Conservation (phyloP, 2,113 vertebrate species). For the Toxostoma redivivum region DNA sequence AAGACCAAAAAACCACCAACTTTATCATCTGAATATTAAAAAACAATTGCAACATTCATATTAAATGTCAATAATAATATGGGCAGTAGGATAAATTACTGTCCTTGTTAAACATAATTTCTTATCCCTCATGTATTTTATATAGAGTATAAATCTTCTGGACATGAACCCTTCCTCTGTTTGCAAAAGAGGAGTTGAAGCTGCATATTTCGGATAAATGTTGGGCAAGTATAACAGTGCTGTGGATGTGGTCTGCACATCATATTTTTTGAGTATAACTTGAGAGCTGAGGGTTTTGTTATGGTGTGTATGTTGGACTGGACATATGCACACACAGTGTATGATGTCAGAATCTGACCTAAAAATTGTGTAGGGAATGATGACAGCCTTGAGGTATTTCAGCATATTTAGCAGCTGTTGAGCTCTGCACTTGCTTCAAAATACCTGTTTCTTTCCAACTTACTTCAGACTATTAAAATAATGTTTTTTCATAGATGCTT, state of each 20-base stretch:
- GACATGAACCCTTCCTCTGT: not conserved
- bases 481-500: not conserved
- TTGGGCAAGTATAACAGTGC: not conserved
- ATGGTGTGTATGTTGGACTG: not conserved
- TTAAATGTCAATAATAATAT: not conserved
- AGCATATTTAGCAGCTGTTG: not conserved
- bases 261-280: not conserved
- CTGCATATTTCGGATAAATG: not conserved
- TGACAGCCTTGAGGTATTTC: not conserved
- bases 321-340: not conserved
- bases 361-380: not conserved
- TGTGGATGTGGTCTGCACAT: not conserved
- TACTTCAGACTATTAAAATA: not conserved
- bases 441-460: not conserved
- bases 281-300: not conserved
- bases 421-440: not conserved
- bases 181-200: not conserved
- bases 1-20: not conserved
- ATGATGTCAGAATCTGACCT: not conserved
- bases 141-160: not conserved
- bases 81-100: not conserved
- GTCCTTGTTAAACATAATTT: not conserved
- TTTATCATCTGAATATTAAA: not conserved
- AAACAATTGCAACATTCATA: not conserved
- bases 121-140: not conserved